Percentiles rank a stretch among this genome's conserved stretches.
Conservation (phyloP, 2,797 vertebrate genomes). For the Tarsius wallacei region DNA sequence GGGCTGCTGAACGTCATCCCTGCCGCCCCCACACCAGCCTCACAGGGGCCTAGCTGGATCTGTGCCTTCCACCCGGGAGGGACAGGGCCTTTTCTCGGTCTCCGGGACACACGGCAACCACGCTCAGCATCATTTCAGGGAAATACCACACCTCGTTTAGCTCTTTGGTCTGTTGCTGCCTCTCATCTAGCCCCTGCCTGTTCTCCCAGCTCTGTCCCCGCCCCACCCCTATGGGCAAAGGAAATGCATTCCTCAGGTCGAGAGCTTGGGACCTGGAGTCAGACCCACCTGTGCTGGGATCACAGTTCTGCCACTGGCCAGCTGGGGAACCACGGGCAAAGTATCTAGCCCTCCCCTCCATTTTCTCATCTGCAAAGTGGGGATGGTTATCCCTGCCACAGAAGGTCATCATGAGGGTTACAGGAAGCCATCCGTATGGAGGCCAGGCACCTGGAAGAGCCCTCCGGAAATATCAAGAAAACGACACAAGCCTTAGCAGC, state of each 20-base stretch:
- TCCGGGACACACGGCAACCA: neutral
- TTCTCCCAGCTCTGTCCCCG: neutral
- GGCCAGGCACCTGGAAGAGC: neutral
- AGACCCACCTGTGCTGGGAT: neutral
- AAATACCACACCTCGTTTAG: neutral
- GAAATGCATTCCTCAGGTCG: no score
- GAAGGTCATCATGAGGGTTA: neutral
- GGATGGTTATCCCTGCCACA: rapidly evolving
- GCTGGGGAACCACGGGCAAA: no score
- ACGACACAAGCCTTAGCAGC: neutral
- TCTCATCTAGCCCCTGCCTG: neutral
- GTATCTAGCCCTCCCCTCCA: neutral
- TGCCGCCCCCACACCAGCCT: neutral
- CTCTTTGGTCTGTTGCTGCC: neutral
- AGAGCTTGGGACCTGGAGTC: neutral
- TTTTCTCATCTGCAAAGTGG: neutral
- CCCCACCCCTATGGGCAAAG: rapidly evolving
- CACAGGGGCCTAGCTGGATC: neutral
- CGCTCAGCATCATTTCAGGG: neutral
- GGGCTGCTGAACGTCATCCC: no score
- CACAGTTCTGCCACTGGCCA: neutral
- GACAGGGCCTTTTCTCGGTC: neutral
- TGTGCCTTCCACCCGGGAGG: neutral
- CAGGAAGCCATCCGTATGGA: rapidly evolving
- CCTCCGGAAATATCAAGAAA: neutral